phyloP scores from a whole-genome alignment of 1,140 invertebrate species.

The Zaprionus capensis region DNA sequence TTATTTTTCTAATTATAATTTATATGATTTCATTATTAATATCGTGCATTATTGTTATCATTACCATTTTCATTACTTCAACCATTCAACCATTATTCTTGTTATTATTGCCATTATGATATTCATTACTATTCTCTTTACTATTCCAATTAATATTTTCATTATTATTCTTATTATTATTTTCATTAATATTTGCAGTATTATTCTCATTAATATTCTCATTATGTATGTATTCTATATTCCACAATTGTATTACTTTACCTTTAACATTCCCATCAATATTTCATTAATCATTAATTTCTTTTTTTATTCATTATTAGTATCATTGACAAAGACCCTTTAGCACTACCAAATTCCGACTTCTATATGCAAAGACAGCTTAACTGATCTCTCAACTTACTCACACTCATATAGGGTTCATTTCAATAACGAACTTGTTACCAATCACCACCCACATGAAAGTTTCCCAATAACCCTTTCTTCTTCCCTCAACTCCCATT shows the following conservation, averaged over 20 bases:
- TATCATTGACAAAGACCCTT: background rate
- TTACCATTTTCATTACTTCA: background rate
- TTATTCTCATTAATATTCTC: no score
- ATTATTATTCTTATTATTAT: no score
- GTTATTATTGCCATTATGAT: no score
- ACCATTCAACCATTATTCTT: background rate
- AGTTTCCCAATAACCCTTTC: background rate
- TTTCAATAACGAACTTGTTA: background rate
- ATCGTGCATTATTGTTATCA: no score
- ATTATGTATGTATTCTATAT: no score
- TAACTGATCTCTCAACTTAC: background rate
- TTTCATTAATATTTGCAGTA: no score
- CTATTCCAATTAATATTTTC: no score
- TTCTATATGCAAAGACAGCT: fast-evolving
- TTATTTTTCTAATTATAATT: no score
- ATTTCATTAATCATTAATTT: background rate
- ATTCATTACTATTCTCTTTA: no score
- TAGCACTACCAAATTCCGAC: background rate
- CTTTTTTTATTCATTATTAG: background rate
- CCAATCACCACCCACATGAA: background rate
- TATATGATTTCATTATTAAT: no score
- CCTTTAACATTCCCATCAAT: no score
- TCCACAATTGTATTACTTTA: no score
- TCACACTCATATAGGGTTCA: background rate
- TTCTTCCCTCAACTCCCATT: background rate